phyloP scores from a whole-genome alignment of 2,888 invertebrate genomes.

The Oxycera nigricornis region DNA sequence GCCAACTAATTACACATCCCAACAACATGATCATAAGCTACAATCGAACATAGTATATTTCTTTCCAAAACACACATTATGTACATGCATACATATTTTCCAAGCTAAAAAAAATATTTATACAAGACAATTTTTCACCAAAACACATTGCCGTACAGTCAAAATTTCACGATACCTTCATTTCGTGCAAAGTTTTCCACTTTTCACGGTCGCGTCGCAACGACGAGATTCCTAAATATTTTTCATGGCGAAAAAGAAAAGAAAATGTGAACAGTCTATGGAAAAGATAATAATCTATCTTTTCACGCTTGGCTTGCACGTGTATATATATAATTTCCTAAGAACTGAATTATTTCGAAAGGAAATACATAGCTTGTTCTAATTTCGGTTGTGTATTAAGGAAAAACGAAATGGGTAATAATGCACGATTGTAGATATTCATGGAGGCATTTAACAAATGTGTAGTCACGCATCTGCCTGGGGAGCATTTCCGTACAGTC shows the following conservation, averaged over 20 bases:
- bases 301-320: background rate
- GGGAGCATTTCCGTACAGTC: background rate
- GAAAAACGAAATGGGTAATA: background rate
- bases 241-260: background rate
- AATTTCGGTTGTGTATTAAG: background rate
- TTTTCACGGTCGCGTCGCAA: background rate
- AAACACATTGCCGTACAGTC: background rate
- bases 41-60: background rate
- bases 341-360: background rate
- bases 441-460: background rate
- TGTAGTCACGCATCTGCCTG: background rate
- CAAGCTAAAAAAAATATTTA: background rate
- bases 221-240: no score
- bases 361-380: background rate
- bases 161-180: background rate
- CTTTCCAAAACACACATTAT: conserved; percentile 1
- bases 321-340: background rate
- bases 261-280: background rate
- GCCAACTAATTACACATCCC: conserved; percentile 35
- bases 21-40: conserved; percentile 32
- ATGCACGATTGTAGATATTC: background rate
- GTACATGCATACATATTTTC: background rate
- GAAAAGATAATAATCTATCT: background rate
- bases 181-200: background rate
- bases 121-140: background rate